phyloP scores from a whole-genome alignment of 2,888 invertebrate species.

The Drosophila paranaensis region DNA sequence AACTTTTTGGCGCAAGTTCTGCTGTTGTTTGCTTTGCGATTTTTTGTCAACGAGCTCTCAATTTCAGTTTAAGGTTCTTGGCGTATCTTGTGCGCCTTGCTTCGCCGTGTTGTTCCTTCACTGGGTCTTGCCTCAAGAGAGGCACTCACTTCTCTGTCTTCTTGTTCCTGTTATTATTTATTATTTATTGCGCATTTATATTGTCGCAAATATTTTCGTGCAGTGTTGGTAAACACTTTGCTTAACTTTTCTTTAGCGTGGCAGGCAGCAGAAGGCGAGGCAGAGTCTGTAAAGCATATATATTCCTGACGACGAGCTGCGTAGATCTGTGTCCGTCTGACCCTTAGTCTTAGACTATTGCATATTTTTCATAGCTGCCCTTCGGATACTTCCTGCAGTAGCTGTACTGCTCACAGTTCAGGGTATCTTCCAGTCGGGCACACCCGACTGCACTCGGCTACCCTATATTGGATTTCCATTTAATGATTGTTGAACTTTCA shows the following conservation, averaged over 20 bases:
- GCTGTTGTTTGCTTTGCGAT: constrained; percentile 51
- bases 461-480: too few relatives aligned
- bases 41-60: constrained; percentile 43
- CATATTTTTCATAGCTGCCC: too few relatives aligned
- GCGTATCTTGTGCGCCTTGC: constrained; percentile 5
- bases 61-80: constrained; percentile 55
- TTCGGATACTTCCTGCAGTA: too few relatives aligned
- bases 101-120: neutral
- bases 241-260: constrained; percentile 35
- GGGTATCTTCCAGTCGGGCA: neutral
- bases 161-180: constrained; percentile 35
- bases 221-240: constrained; percentile 46
- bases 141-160: neutral
- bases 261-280: neutral
- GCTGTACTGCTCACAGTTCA: too few relatives aligned
- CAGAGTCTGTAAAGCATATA: neutral
- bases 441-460: neutral
- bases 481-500: too few relatives aligned
- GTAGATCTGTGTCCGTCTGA: neutral
- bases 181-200: constrained; percentile 55
- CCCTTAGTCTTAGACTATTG: too few relatives aligned
- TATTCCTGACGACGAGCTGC: neutral
- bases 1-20: constrained; percentile 39
- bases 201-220: constrained; percentile 47
- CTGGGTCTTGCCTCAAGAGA: constrained; percentile 1